A percentile compares a stretch with the other conserved stretches of the same genome.
These are phyloP conservation scores for Stigmatopora argus DNA, from an alignment of 2,113 vertebrate species.

Conservation along the genomic window DNA sequence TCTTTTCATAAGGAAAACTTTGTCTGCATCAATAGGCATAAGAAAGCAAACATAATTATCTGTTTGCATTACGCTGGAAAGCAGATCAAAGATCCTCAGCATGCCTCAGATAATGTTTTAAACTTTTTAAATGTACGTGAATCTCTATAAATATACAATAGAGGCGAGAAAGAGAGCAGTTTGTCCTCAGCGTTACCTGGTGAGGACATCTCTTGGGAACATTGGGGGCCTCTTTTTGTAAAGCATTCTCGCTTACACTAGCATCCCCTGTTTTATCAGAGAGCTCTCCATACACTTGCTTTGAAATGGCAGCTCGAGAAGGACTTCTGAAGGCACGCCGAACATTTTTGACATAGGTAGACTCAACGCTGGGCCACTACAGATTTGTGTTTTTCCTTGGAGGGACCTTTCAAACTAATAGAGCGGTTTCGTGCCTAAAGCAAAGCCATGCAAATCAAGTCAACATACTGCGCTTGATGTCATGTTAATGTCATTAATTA, in stretches of 20 bases:
- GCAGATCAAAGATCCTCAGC: slow-evolving; percentile 54
- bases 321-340: slow-evolving; percentile 55
- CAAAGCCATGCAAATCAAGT: background rate
- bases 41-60: slow-evolving; percentile 59
- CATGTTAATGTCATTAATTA: slow-evolving; percentile 1
- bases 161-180: slow-evolving; percentile 26
- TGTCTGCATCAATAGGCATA: slow-evolving; percentile 51
- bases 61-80: slow-evolving; percentile 53
- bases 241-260: slow-evolving; percentile 60
- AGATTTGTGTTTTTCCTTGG: slow-evolving; percentile 24
- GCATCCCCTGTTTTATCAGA: slow-evolving; percentile 60
- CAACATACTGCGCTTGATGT: slow-evolving; percentile 2
- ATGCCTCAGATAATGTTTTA: slow-evolving; percentile 47
- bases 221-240: slow-evolving; percentile 57
- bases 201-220: slow-evolving; percentile 63
- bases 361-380: slow-evolving; percentile 46
- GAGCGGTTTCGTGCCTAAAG: background rate
- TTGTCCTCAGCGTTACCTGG: slow-evolving; percentile 66
- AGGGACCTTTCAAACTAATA: slow-evolving; percentile 43
- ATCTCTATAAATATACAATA: slow-evolving; percentile 64
- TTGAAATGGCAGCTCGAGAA: slow-evolving; percentile 61
- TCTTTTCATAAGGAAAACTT: slow-evolving; percentile 42
- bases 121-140: slow-evolving; percentile 55
- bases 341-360: slow-evolving; percentile 60
- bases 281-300: slow-evolving; percentile 54